Percentiles rank a stretch among this genome's conserved stretches.
phyloP scores from a whole-genome alignment of 2,797 vertebrate species.

The Lemur catta region DNA sequence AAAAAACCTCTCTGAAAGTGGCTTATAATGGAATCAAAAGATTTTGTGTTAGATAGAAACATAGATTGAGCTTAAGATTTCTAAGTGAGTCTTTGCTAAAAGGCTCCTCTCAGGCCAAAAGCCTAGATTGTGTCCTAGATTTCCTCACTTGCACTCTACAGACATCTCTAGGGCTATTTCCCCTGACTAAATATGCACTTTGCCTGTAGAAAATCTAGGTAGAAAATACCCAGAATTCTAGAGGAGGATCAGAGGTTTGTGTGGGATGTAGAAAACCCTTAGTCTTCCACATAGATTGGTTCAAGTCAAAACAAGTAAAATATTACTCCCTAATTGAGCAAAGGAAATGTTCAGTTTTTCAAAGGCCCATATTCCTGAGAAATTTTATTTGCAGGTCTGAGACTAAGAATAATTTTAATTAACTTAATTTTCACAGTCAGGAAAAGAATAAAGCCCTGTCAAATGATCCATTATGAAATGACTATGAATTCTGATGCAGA shows the following conservation, averaged over 20 bases:
- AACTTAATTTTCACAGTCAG: background rate
- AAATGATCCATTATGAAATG: background rate
- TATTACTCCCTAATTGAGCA: background rate
- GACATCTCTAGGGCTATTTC: background rate
- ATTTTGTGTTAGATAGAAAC: background rate
- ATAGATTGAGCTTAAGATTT: background rate
- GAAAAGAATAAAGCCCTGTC: background rate
- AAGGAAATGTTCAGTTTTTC: background rate
- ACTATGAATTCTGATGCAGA: background rate
- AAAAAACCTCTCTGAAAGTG: background rate
- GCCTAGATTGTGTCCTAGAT: background rate
- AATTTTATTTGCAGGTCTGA: background rate
- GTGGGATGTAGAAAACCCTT: background rate
- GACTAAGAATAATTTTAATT: background rate
- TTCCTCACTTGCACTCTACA: background rate
- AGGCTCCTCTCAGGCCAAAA: background rate
- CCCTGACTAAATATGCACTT: background rate
- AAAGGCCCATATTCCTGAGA: background rate
- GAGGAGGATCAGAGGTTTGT: background rate
- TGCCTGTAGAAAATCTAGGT: background rate
- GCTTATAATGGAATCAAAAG: background rate
- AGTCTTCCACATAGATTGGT: background rate
- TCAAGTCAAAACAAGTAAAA: background rate
- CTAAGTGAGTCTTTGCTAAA: background rate
- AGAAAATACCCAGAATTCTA: background rate